Percentiles rank a stretch among this genome's conserved stretches.
These are phyloP conservation scores for Onychorhynchus coronatus DNA, from an alignment of 2,113 vertebrate genomes.

Conservation along the genomic window DNA sequence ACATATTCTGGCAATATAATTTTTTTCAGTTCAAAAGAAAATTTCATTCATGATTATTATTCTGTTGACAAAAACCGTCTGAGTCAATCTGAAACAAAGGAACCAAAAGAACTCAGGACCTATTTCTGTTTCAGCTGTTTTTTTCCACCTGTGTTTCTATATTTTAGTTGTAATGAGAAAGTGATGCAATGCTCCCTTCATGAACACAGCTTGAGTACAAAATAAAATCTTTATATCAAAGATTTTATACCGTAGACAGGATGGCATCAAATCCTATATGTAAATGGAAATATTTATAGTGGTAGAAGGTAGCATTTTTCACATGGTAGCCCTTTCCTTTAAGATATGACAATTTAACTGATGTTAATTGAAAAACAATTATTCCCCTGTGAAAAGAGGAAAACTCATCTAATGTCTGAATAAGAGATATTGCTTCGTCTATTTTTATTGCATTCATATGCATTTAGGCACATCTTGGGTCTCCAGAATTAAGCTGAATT, in stretches of 20 bases:
- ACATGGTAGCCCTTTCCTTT: neutral
- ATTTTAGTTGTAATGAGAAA: neutral
- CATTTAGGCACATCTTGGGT: neutral
- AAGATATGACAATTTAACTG: neutral
- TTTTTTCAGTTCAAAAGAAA: neutral
- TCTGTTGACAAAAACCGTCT: neutral
- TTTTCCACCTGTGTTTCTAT: fast-evolving
- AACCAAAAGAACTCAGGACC: neutral
- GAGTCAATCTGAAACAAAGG: neutral
- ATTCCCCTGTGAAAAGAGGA: neutral
- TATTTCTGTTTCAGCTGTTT: neutral
- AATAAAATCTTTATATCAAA: neutral
- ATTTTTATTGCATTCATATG: neutral
- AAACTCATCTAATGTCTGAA: neutral
- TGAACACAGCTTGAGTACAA: neutral
- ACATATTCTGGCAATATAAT: fast-evolving
- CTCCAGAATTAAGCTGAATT: neutral
- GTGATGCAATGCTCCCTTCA: neutral
- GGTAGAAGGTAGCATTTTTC: neutral
- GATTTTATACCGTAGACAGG: neutral
- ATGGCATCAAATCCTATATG: fast-evolving
- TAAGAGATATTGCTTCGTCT: neutral
- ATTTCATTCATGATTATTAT: neutral
- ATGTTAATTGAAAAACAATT: neutral
- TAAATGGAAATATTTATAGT: neutral